phyloP scores from a whole-genome alignment of 2,888 invertebrate genomes.

The Ectemnius continuus region DNA sequence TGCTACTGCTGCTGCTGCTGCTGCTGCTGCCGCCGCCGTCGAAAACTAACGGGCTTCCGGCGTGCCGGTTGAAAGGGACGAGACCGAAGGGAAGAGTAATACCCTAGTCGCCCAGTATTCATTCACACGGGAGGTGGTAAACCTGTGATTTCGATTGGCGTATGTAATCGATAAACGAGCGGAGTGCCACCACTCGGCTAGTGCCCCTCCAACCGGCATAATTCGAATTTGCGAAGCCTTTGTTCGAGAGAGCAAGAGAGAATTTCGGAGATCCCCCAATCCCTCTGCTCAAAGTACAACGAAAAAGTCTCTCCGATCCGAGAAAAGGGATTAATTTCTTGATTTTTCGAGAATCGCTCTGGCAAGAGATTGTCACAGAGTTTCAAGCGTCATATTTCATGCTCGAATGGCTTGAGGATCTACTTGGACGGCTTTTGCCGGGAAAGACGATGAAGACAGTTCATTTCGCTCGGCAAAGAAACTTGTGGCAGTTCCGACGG shows the following conservation, averaged over 20 bases:
- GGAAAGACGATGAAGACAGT: slow-evolving; percentile 3
- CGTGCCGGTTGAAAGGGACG: not conserved
- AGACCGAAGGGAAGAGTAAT: not conserved
- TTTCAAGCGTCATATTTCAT: too few relatives aligned
- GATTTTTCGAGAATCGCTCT: too few relatives aligned
- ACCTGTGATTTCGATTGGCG: slow-evolving; percentile 3
- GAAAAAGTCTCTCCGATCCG: too few relatives aligned
- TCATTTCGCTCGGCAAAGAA: not conserved
- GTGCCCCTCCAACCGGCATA: not conserved
- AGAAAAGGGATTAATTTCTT: too few relatives aligned
- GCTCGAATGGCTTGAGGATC: too few relatives aligned
- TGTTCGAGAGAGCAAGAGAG: too few relatives aligned
- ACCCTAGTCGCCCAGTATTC: not conserved
- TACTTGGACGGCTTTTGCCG: not conserved
- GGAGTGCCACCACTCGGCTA: not conserved
- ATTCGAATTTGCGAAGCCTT: not conserved
- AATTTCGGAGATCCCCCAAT: too few relatives aligned
- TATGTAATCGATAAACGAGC: not conserved
- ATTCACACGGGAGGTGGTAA: slow-evolving; percentile 1
- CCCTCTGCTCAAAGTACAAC: too few relatives aligned
- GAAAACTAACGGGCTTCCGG: not conserved
- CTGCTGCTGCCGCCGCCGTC: not conserved
- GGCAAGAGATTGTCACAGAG: too few relatives aligned
- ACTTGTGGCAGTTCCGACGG: not conserved
- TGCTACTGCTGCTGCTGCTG: not conserved